Evolutionary conservation across 2,113 vertebrate species (phyloP).

Genomic region (Formicarius rufipectus): DNA sequence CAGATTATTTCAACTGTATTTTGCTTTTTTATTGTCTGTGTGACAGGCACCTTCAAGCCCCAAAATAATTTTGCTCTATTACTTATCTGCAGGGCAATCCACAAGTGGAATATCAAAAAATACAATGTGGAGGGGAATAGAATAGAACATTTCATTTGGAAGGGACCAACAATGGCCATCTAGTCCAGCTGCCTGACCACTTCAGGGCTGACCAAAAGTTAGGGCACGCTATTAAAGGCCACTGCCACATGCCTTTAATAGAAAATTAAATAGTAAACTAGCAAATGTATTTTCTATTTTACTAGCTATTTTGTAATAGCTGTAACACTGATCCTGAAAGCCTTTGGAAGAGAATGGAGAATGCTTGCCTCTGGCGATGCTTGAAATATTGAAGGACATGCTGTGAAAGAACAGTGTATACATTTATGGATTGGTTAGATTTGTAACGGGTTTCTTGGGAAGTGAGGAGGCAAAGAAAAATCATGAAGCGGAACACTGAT

Average conservation of each 20-base stretch:
- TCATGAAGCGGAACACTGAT: neutral
- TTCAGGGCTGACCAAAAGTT: neutral
- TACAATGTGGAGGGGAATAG: neutral
- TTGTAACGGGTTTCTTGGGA: neutral
- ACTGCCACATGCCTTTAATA: neutral
- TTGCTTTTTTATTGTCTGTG: neutral
- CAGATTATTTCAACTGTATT: neutral
- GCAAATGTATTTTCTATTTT: neutral
- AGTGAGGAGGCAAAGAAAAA: slow-evolving; percentile 12
- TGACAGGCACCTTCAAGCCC: neutral
- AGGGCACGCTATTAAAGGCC: neutral
- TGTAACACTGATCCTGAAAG: neutral
- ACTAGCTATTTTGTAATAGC: neutral
- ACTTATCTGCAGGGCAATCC: neutral
- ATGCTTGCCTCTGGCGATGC: neutral
- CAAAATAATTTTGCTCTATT: neutral
- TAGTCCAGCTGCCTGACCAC: neutral
- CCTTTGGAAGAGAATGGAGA: neutral
- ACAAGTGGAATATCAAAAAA: neutral
- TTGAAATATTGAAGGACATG: neutral
- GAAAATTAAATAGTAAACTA: neutral
- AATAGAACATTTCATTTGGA: neutral
- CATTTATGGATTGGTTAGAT: neutral
- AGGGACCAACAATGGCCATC: neutral
- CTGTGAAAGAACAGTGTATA: neutral